Evolutionary conservation across 2,797 vertebrate species (phyloP), one percentile per base, ranked within the genome.

Genomic region (Balearica regulorum): DNA sequence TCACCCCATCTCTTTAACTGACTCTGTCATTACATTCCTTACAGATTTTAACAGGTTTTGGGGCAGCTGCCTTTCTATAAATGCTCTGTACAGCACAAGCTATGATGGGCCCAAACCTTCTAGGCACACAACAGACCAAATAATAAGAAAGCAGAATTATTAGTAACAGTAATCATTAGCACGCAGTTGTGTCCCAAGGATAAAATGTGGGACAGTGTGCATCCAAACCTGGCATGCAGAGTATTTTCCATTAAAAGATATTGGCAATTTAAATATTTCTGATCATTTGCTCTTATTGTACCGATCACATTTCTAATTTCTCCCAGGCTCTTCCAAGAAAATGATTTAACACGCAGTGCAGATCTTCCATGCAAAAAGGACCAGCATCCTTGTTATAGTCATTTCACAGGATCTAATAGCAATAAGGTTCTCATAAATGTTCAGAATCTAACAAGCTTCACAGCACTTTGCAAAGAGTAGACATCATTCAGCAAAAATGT

Each of bases 371-470:
- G 85, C 51, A 84, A 78, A 93, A 92, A 76, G 37, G 43, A 65
- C 31, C 39, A 58, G 61, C n/a, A 31, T 85, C 89, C 89, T 86
- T 79, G 95, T 92, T 90, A 95, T 11, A 87, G 76, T 69, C 1
- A 0, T 92, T 88, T 88, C 62, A 66, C 48, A 66, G 77, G 57
- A 95, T 95, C 79, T 84, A 91, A 96, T 66, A 89, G 87, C 93
- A 91, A 77, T 78, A 94, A 97, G 88, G 76, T 73, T 90, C 79
- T 55, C 66, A 86, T 94, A 97, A 97, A 92, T 19, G 94, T 78
- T 91, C 92, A 58, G 75, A 91, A 94, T 77, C 69, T 95, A 97
- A 96, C 95, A 89, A 92, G 94, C 92, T 85, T 81, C 84, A 87
- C 43, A 90, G 92, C 89, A 72, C 91, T 97, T 88, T 86, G 78